phyloP scores from a whole-genome alignment of 2,113 vertebrate species.

The Chaetorhynchus papuensis region DNA sequence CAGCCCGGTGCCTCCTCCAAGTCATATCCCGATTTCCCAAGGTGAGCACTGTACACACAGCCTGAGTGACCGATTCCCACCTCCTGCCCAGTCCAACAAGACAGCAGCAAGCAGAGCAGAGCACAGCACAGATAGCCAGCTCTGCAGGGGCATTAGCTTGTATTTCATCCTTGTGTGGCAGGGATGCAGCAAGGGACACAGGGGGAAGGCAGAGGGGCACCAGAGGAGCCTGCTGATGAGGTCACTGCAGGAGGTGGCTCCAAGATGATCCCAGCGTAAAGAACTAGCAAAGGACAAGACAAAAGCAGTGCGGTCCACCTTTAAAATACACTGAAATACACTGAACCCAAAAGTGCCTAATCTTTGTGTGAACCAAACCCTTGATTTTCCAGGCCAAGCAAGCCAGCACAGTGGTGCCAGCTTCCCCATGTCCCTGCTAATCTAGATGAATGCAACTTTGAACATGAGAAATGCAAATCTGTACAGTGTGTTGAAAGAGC shows the following conservation, averaged over 20 bases:
- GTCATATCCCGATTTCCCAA: rapidly evolving
- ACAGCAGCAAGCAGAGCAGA: not conserved
- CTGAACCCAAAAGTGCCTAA: not conserved
- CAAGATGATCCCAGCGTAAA: not conserved
- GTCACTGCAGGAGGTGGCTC: not conserved
- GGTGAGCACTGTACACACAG: rapidly evolving
- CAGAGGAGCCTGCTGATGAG: not conserved
- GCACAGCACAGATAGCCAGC: not conserved
- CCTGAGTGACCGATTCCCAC: not conserved
- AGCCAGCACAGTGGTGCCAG: not conserved
- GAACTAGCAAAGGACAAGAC: not conserved
- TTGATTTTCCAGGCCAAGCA: not conserved
- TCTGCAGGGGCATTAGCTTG: not conserved
- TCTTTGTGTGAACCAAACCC: not conserved
- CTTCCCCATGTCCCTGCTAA: not conserved
- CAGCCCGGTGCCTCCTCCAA: not conserved
- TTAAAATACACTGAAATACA: not conserved
- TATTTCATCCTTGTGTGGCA: not conserved
- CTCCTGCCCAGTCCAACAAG: not conserved
- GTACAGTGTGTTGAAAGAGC: not conserved
- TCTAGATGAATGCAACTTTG: not conserved
- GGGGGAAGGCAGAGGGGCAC: not conserved
- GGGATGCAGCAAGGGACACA: not conserved
- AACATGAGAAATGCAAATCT: not conserved
- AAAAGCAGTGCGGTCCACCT: not conserved